phyloP scores from a whole-genome alignment of 2,797 vertebrate species.

The Florisuga fusca region DNA sequence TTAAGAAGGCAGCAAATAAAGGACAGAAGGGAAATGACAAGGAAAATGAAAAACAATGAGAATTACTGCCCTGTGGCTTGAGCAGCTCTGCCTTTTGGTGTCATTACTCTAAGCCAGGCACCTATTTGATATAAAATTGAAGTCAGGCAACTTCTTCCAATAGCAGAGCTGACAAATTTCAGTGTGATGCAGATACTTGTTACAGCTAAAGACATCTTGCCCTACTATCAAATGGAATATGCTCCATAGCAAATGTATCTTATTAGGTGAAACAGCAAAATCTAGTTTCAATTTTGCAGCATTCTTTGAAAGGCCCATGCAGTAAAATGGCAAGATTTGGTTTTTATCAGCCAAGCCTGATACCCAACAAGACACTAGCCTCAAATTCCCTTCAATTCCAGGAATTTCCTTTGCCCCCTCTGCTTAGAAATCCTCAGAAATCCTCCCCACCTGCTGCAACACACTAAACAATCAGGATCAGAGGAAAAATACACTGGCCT shows the following conservation, averaged over 20 bases:
- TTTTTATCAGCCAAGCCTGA: background rate
- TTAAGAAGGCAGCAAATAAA: background rate
- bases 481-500: background rate
- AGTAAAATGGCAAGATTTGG: background rate
- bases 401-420: background rate
- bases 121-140: background rate
- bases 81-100: background rate
- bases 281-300: background rate
- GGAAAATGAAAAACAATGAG: background rate
- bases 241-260: background rate
- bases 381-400: background rate
- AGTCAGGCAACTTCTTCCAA: background rate
- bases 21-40: background rate
- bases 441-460: background rate
- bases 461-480: background rate
- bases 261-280: background rate
- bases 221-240: background rate
- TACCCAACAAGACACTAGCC: background rate
- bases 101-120: background rate
- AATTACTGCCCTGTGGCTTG: background rate
- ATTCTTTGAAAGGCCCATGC: background rate
- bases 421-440: background rate
- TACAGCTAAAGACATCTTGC: rapidly evolving
- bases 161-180: background rate
- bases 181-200: background rate